phyloP scores from a whole-genome alignment of 2,797 vertebrate species.

The Schizothorax lantsangensis region DNA sequence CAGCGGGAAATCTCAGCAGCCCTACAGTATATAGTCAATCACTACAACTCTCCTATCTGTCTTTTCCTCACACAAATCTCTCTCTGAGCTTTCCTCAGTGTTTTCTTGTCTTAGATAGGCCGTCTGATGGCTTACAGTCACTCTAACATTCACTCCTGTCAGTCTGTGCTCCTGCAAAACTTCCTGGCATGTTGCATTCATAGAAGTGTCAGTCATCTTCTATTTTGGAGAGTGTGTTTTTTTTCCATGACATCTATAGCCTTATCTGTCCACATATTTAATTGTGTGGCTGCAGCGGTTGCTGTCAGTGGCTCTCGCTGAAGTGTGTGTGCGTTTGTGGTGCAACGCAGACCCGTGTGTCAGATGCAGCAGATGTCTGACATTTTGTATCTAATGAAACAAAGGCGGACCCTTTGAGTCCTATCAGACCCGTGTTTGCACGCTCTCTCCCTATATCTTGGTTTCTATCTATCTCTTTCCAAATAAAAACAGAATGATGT shows the following conservation, averaged over 20 bases:
- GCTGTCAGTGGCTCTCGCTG: constrained; percentile 2
- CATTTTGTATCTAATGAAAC: constrained; percentile 72
- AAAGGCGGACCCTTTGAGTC: constrained; percentile 48
- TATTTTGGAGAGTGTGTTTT: constrained; percentile 54
- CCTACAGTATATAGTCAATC: not conserved
- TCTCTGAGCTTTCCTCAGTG: not conserved
- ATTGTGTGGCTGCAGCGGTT: constrained; percentile 60
- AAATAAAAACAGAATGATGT: constrained; percentile 40
- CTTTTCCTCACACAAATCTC: not conserved
- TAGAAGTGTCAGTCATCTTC: constrained; percentile 61
- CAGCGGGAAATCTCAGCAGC: not conserved
- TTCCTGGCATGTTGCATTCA: constrained; percentile 52
- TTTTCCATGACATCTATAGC: constrained; percentile 26
- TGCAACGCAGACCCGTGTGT: constrained; percentile 55
- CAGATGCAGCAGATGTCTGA: constrained; percentile 71
- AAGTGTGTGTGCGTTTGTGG: constrained; percentile 43
- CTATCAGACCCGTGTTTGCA: constrained; percentile 19
- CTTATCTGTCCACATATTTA: constrained; percentile 66
- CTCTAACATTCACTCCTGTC: constrained; percentile 56
- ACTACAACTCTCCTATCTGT: not conserved
- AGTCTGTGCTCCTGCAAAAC: constrained; percentile 56
- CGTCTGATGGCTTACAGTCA: constrained; percentile 38
- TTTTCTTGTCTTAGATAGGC: constrained; percentile 49
- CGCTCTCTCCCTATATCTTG: not conserved
- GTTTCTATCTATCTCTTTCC: not conserved